These are phyloP conservation scores for Metopia argyrocephala DNA, from an alignment of 2,888 invertebrate species.

Conservation along the genomic window DNA sequence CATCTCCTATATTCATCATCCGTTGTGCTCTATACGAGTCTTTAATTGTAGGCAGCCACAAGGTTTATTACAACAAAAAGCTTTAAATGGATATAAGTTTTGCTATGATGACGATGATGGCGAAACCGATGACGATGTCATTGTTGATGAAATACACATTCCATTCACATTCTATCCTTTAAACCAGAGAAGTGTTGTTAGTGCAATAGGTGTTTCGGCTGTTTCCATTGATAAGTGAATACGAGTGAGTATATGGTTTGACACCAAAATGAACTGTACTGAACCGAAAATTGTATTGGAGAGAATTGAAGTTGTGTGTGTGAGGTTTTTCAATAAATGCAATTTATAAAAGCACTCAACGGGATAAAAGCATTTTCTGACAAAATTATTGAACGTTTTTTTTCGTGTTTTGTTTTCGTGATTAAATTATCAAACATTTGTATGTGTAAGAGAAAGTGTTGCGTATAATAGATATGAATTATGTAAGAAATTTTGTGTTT, in stretches of 20 bases:
- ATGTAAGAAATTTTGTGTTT: no score
- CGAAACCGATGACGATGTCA: constrained; percentile 7
- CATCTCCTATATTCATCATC: constrained; percentile 18
- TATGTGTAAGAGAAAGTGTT: neutral
- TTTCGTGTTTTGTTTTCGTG: no score
- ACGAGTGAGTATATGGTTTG: constrained; percentile 34
- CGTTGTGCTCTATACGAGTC: constrained; percentile 4
- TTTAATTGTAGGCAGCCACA: constrained; percentile 55
- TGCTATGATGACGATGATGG: neutral
- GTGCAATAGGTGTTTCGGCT: neutral
- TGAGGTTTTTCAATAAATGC: constrained; percentile 65
- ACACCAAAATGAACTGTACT: constrained; percentile 13
- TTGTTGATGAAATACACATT: neutral
- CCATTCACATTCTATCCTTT: neutral
- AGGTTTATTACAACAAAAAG: constrained; percentile 36
- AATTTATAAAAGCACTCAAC: constrained; percentile 68
- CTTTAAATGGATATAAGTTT: neutral
- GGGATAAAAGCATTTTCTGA: constrained; percentile 67
- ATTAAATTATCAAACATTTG: constrained; percentile 63
- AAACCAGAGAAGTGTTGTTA: neutral
- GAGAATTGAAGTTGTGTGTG: constrained; percentile 49
- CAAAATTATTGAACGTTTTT: constrained; percentile 56
- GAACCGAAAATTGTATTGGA: constrained; percentile 5
- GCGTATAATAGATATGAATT: no score
- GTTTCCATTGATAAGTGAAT: neutral